Base-by-base conservation (phyloP, 1,140 invertebrate species). In the Anthonomus grandis region DNA sequence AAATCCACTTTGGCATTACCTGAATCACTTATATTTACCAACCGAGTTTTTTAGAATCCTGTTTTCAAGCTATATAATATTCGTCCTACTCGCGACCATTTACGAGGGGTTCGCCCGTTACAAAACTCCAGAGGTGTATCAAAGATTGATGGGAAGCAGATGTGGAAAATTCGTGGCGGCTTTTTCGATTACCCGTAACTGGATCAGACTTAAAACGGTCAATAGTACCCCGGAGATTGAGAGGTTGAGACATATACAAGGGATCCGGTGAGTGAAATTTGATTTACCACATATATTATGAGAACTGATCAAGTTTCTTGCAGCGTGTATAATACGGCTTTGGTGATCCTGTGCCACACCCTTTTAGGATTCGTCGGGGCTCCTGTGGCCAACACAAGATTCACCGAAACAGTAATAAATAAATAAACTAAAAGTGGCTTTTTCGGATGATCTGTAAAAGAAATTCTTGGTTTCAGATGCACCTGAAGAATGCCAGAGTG, bases 271-370 rank as follows among this genome's bases (percentile, higher is more conserved):
- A 37, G 25, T 31, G 15, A 12, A n/a, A n/a, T n/a, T n/a, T n/a
- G n/a, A n/a, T n/a, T n/a, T n/a, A n/a, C n/a, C n/a, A n/a, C n/a
- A n/a, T n/a, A n/a, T n/a, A n/a, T n/a, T n/a, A n/a, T n/a, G n/a
- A n/a, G n/a, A n/a, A n/a, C n/a, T n/a, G n/a, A n/a, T n/a, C n/a
- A n/a, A n/a, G 17, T 39, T n/a, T 22, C 21, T 54, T 56, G 6
- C 10, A 57, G 66, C 21, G 59, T 66, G 45, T 62, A 57, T 31
- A 62, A 56, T 37, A 62, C 57, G 36, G 10, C 38, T 18, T 34
- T 63, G 6, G 66, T 67, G 2, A 59, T 67, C 24, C 4, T 57
- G n/a, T n/a, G 15, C 5, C 66, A 67, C 47, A 59, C 47, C 10
- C n/a, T 49, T 15, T 37, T 66, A 37, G 4, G 19, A 1, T 53